Conservation (phyloP, 2,113 vertebrate species). For the Campylomormyrus numenius region DNA sequence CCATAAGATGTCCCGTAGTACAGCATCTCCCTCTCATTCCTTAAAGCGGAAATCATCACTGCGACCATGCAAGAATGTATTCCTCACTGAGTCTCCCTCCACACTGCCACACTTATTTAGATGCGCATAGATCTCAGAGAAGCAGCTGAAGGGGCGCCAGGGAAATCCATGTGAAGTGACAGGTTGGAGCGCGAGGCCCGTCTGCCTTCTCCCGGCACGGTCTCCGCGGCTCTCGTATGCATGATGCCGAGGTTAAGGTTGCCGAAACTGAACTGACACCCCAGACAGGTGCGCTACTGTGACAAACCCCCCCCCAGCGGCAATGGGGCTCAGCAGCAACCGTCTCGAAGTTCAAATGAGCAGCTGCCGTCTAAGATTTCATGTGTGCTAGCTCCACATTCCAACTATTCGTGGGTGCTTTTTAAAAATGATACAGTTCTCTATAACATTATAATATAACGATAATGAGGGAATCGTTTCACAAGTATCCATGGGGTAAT, state of each 20-base stretch:
- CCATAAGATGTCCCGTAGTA: neutral
- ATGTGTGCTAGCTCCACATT: neutral
- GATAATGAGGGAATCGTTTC: neutral
- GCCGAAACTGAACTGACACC: conserved; percentile 6
- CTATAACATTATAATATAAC: neutral
- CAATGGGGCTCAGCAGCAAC: neutral
- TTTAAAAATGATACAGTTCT: neutral
- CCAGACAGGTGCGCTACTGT: neutral
- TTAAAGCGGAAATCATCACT: neutral
- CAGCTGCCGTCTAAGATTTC: neutral
- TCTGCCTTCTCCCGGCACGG: neutral
- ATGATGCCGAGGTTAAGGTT: neutral
- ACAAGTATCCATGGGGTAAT: neutral
- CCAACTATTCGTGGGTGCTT: neutral
- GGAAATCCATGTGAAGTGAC: neutral
- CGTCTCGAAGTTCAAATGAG: neutral
- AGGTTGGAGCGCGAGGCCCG: neutral
- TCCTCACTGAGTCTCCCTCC: no score
- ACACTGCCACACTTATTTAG: neutral
- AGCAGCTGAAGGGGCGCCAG: neutral
- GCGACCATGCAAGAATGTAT: neutral
- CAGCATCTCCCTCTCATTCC: neutral
- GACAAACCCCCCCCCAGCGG: neutral
- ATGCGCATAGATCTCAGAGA: neutral
- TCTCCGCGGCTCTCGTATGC: neutral